Conservation (phyloP, 2,888 invertebrate genomes). For the Morpho deidamia region DNA sequence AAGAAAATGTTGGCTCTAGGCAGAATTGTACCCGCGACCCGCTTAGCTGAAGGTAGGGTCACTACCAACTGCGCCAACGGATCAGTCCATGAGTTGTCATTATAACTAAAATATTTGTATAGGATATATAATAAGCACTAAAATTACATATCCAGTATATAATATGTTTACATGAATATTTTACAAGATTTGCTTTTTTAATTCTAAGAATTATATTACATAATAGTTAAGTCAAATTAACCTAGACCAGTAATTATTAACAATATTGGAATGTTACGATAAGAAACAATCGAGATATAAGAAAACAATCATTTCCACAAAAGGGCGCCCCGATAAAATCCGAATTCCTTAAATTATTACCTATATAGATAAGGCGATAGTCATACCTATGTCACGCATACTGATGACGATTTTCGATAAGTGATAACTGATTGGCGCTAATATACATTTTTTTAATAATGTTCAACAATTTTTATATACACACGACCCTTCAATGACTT, state of each 20-base stretch:
- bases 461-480: background rate
- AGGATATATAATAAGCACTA: background rate
- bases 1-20: too few species aligned
- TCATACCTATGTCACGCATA: conserved; percentile 27
- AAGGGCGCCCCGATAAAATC: conserved; percentile 44
- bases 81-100: too few species aligned
- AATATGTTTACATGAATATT: too few species aligned
- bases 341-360: conserved; percentile 55
- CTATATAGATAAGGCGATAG: conserved; percentile 36
- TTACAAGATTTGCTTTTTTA: too few species aligned
- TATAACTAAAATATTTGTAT: too few species aligned
- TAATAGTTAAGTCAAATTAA: background rate
- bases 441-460: conserved; percentile 13
- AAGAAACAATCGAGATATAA: conserved; percentile 52
- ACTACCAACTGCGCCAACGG: too few species aligned
- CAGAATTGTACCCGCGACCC: too few species aligned
- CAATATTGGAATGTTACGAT: conserved; percentile 44
- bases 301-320: conserved; percentile 42
- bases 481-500: too few species aligned
- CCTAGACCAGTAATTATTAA: conserved; percentile 15
- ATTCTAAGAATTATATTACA: background rate
- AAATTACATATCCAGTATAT: background rate
- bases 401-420: conserved; percentile 29
- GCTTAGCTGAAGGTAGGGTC: too few species aligned
- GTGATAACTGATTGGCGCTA: conserved; percentile 16